Evolutionary conservation across 2,797 vertebrate genomes (phyloP).

Genomic region (Cercopithecus diana): DNA sequence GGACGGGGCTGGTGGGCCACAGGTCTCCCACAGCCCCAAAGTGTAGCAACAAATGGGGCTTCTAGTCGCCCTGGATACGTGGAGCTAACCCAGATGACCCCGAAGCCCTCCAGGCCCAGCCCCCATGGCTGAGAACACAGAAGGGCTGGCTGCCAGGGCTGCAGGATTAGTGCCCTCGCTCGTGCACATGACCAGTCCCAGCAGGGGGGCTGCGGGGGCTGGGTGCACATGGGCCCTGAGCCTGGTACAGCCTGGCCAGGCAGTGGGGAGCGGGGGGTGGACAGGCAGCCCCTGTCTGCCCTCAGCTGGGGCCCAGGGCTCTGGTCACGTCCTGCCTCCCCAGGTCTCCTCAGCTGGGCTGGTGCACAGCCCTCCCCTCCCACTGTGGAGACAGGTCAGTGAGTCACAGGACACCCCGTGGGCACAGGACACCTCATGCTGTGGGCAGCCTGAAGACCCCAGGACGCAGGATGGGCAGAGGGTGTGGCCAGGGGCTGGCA

Average conservation of each 20-base stretch:
- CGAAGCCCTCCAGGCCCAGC: neutral
- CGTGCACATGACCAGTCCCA: constrained; percentile 47
- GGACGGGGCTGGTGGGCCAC: neutral
- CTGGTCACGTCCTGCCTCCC: neutral
- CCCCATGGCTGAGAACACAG: neutral
- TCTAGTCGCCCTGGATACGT: neutral
- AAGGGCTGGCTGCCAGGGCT: neutral
- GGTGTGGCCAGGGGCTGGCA: neutral
- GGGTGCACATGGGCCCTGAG: neutral
- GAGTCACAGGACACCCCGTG: neutral
- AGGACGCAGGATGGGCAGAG: accelerated
- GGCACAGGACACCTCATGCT: neutral
- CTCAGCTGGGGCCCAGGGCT: neutral
- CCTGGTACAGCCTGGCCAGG: constrained; percentile 58
- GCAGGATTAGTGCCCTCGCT: constrained; percentile 12
- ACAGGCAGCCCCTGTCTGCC: neutral
- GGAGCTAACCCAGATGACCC: neutral
- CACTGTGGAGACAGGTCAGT: neutral
- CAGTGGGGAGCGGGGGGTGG: neutral
- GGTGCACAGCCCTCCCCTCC: neutral
- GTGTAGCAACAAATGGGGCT: neutral
- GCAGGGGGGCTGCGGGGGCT: neutral
- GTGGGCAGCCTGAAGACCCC: neutral
- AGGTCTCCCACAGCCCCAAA: neutral
- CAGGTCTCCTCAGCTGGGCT: neutral